Evolutionary conservation across 2,888 invertebrate species (phyloP), one percentile per base, ranked within the genome.

Genomic region (Drosophila mettleri): DNA sequence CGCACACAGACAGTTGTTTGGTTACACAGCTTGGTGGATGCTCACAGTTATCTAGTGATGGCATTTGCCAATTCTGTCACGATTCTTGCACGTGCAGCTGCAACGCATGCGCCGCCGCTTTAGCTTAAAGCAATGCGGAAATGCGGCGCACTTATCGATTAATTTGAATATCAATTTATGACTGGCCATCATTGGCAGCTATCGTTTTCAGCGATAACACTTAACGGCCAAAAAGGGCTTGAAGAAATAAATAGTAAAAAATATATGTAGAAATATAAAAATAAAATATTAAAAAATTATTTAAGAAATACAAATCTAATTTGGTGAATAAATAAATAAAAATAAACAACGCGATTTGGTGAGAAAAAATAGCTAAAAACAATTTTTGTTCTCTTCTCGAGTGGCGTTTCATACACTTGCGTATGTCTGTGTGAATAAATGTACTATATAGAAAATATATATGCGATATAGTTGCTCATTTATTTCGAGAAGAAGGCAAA

Each of bases 1-100:
- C 6, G 20, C 7, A 27, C n/a, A 18, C 14, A n/a, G 9, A 39
- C 3, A 24, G n/a, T 16, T 10, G 16, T 29, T 20, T 41, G 10
- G 18, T 20, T 33, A 27, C 5, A 45, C 36, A 33, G 29, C 41
- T 54, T 43, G 41, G 29, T 18, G 39, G 16, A 27, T 29, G 36
- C 43, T 14, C 20, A 9, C 14, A 43, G 46, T 41, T 72, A 72
- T 58, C 68, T 51, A 33, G 27, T 10, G 24, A 39, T 43, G 53
- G 18, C 45, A 55, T 39, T 51, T 65, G 69, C 54, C 79, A 77
- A 78, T 84, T 75, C 52, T 55, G 80, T 84, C 84, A 84, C 87
- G 84, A 84, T 69, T 78, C 72, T 72, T 66, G 62, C 80, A 78
- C 75, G 71, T 84, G 75, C 58, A 57, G 51, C 48, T 39, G 45